Percentiles rank a stretch among this genome's conserved stretches.
phyloP scores from a whole-genome alignment of 2,888 invertebrate genomes.

The Ichneumoninae sp. region DNA sequence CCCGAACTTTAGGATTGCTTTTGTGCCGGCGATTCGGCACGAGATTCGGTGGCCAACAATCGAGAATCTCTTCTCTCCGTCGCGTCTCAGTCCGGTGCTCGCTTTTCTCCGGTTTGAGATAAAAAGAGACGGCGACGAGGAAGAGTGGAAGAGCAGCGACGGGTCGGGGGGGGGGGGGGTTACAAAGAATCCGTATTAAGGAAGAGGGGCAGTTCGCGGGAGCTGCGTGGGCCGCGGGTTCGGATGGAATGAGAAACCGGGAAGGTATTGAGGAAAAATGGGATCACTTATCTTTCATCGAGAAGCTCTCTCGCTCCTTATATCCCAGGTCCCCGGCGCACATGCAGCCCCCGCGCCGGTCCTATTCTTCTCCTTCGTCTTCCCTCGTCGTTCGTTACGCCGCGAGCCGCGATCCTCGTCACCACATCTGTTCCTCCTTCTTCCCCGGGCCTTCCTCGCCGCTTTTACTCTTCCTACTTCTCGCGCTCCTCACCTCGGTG shows the following conservation, averaged over 20 bases:
- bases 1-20: constrained; percentile 60
- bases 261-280: constrained; percentile 69
- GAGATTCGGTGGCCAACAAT: constrained; percentile 64
- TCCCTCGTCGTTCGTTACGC: constrained; percentile 13
- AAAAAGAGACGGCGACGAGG: constrained; percentile 42
- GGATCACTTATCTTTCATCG: constrained; percentile 77
- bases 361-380: constrained; percentile 61
- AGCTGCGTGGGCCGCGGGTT: constrained; percentile 27
- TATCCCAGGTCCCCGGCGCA: constrained; percentile 43
- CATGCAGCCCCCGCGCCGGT: constrained; percentile 42
- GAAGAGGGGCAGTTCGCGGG: constrained; percentile 38
- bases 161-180: constrained; percentile 21
- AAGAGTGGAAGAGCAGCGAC: constrained; percentile 28
- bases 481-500: constrained; percentile 6
- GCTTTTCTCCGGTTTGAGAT: constrained; percentile 28
- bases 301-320: constrained; percentile 64
- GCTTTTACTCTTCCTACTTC: constrained; percentile 30
- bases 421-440: constrained; percentile 6
- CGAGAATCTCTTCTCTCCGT: constrained; percentile 53
- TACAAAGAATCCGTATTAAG: constrained; percentile 66
- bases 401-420: constrained; percentile 34
- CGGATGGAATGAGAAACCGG: constrained; percentile 55
- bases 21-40: constrained; percentile 61
- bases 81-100: constrained; percentile 35
- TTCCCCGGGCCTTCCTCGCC: not conserved